phyloP scores from a whole-genome alignment of 2,888 invertebrate genomes.

The Calameuta filiformis region DNA sequence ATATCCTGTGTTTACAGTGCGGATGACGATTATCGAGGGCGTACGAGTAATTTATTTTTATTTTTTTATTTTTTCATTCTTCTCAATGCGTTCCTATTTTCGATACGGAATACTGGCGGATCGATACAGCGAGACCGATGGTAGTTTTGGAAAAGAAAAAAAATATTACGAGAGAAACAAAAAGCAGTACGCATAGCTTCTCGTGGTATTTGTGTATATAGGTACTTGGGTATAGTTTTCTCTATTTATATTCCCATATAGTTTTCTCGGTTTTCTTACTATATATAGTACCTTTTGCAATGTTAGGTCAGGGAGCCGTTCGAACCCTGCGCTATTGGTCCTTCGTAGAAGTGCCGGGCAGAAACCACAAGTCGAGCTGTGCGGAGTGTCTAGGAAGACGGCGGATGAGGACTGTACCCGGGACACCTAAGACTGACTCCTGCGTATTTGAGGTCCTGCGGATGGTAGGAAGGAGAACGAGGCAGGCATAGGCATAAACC shows the following conservation, averaged over 20 bases:
- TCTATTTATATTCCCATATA: neutral
- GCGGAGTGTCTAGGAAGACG: neutral
- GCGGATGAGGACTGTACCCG: neutral
- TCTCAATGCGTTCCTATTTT: neutral
- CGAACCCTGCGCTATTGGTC: neutral
- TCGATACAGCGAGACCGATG: neutral
- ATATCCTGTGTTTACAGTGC: neutral
- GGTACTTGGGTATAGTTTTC: neutral
- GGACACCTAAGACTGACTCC: neutral
- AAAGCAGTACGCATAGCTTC: neutral
- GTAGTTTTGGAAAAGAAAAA: neutral
- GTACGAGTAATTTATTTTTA: neutral
- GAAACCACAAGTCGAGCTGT: neutral
- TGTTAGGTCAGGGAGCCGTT: neutral
- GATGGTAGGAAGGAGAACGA: neutral
- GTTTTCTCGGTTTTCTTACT: neutral
- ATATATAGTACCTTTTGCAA: neutral
- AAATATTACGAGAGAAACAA: neutral
- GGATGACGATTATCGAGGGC: neutral
- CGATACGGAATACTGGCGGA: neutral
- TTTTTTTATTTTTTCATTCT: no score
- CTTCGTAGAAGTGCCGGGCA: neutral
- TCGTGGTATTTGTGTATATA: no score
- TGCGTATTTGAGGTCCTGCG: neutral
- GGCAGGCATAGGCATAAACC: slow-evolving; percentile 4